Evolutionary conservation across 2,113 vertebrate genomes (phyloP).

Genomic region (Colaptes auratus): DNA sequence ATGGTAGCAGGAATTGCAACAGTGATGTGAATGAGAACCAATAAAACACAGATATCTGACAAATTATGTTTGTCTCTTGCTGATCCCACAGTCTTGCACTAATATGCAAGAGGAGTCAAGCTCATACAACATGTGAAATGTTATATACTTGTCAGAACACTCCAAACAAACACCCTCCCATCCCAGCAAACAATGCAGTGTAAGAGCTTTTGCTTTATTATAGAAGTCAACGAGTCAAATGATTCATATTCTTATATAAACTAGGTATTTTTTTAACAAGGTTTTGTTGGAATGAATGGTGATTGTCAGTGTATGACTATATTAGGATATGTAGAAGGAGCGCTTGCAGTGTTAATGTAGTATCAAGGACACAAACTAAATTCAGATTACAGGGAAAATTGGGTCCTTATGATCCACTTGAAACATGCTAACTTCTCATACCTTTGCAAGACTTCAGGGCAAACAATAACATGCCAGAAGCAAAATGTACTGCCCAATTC

Average conservation of each 20-base stretch:
- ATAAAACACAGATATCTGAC: background rate
- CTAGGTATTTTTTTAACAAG: background rate
- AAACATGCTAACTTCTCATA: background rate
- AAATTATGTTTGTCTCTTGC: background rate
- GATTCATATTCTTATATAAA: background rate
- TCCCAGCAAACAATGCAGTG: background rate
- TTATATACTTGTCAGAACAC: background rate
- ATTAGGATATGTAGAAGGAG: background rate
- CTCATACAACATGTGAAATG: background rate
- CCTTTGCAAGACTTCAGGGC: background rate
- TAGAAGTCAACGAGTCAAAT: background rate
- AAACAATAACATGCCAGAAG: background rate
- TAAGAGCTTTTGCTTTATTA: background rate
- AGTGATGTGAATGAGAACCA: background rate
- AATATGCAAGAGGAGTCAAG: background rate
- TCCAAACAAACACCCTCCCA: background rate
- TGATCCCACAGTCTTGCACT: background rate
- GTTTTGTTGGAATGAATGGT: background rate
- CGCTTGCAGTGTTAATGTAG: background rate
- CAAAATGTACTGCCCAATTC: background rate
- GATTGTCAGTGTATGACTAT: background rate
- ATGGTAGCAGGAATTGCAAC: background rate
- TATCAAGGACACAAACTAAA: background rate
- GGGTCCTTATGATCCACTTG: background rate
- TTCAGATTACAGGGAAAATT: background rate